Evolutionary conservation across 2,113 vertebrate genomes (phyloP).

Genomic region (Periophthalmus modestus): DNA sequence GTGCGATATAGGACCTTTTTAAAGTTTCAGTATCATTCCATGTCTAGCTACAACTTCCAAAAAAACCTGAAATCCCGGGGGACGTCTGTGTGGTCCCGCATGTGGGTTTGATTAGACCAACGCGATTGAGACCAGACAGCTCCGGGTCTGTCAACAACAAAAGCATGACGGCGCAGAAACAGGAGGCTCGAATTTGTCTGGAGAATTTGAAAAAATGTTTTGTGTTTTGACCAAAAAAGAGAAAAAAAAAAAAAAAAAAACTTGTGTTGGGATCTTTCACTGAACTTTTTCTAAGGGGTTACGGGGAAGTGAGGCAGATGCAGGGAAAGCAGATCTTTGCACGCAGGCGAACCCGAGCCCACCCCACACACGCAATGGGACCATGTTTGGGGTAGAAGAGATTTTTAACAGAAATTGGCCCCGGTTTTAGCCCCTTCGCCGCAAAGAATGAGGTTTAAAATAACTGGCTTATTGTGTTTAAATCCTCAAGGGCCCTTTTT

Average conservation of each 20-base stretch:
- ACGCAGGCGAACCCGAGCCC: constrained; percentile 55
- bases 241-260: not conserved
- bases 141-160: constrained; percentile 46
- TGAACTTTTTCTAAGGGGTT: constrained; percentile 57
- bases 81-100: constrained; percentile 68
- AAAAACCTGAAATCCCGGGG: constrained; percentile 23
- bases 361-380: constrained; percentile 37
- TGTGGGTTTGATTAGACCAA: constrained; percentile 64
- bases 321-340: constrained; percentile 55
- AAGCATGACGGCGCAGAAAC: constrained; percentile 51
- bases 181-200: constrained; percentile 50
- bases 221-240: constrained; percentile 20
- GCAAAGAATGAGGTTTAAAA: not conserved
- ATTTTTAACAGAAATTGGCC: constrained; percentile 35
- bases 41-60: not conserved
- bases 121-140: constrained; percentile 49
- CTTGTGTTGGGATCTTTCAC: constrained; percentile 17
- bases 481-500: constrained; percentile 5
- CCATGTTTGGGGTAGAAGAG: constrained; percentile 30
- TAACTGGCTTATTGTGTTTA: constrained; percentile 27
- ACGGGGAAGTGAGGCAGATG: constrained; percentile 40
- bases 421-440: not conserved
- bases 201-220: constrained; percentile 43
- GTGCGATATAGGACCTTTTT: no score
- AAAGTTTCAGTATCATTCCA: no score